These are phyloP conservation scores for Naja naja DNA, from an alignment of 2,113 vertebrate species.

Conservation along the genomic window DNA sequence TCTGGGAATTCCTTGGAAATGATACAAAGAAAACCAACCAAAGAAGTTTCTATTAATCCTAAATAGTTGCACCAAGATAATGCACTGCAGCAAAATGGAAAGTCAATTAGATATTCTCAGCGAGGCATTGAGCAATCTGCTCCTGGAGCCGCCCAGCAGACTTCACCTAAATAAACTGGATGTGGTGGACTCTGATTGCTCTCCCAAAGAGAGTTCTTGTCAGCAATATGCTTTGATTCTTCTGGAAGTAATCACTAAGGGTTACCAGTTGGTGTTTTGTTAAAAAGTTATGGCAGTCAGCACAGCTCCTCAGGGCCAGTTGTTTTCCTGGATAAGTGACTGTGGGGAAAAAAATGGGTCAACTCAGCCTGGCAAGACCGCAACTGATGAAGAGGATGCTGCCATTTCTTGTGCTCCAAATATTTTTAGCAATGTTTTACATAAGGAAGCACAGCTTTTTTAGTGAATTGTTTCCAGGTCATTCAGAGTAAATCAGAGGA, in stretches of 20 bases:
- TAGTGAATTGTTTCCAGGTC: background rate
- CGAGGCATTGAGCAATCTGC: background rate
- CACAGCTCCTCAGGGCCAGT: background rate
- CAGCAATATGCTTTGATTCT: background rate
- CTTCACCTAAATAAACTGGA: background rate
- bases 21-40: background rate
- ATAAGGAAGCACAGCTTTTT: background rate
- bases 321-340: background rate
- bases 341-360: background rate
- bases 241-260: slow-evolving; percentile 5
- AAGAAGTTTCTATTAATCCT: background rate
- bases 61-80: background rate
- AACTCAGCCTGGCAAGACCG: background rate
- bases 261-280: background rate
- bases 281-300: background rate
- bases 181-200: background rate
- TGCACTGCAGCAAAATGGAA: background rate
- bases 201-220: slow-evolving; percentile 11
- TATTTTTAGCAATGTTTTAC: background rate
- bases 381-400: background rate
- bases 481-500: background rate
- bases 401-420: background rate
- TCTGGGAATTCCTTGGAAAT: background rate
- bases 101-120: background rate
- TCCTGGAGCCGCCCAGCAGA: background rate